Percentiles rank a stretch among this genome's conserved stretches.
phyloP scores from a whole-genome alignment of 2,888 invertebrate species.

The Drosophila lutescens region DNA sequence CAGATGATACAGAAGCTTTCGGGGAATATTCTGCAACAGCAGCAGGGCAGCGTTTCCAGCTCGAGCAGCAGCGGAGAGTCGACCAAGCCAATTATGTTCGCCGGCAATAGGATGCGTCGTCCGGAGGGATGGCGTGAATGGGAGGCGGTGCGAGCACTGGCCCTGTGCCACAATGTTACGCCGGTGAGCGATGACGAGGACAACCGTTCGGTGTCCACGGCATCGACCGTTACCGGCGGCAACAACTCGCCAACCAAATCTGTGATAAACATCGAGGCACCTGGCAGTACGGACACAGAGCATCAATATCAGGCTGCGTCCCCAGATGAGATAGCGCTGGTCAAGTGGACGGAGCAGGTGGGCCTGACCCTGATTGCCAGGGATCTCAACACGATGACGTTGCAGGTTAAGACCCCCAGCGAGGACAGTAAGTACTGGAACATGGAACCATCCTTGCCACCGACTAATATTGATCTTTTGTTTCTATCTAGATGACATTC shows the following conservation, averaged over 20 bases:
- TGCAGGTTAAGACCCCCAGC: conserved; percentile 80
- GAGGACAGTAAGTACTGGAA: conserved; percentile 60
- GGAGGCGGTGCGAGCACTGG: conserved; percentile 96
- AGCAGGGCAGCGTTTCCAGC: conserved; percentile 65
- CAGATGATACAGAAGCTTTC: conserved; percentile 82
- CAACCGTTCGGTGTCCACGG: conserved; percentile 78
- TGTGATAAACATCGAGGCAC: conserved; percentile 81
- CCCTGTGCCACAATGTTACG: conserved; percentile 99
- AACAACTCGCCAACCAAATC: conserved; percentile 83
- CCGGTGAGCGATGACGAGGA: conserved; percentile 93
- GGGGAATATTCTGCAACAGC: conserved; percentile 72
- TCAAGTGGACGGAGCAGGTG: conserved; percentile 95
- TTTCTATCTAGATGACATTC: conserved; percentile 83
- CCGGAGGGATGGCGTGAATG: conserved; percentile 91
- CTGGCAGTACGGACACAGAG: conserved; percentile 69
- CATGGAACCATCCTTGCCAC: no score
- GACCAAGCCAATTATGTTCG: conserved; percentile 67
- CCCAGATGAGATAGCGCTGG: conserved; percentile 97
- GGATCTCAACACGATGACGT: conserved; percentile 86
- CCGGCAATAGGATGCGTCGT: conserved; percentile 86
- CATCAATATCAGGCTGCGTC: conserved; percentile 91
- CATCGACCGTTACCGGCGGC: conserved; percentile 80
- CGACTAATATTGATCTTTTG: not conserved
- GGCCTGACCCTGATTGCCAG: conserved; percentile 87
- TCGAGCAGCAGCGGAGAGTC: conserved; percentile 57